phyloP scores from a whole-genome alignment of 1,140 invertebrate genomes.

The Brachionus sp. region DNA sequence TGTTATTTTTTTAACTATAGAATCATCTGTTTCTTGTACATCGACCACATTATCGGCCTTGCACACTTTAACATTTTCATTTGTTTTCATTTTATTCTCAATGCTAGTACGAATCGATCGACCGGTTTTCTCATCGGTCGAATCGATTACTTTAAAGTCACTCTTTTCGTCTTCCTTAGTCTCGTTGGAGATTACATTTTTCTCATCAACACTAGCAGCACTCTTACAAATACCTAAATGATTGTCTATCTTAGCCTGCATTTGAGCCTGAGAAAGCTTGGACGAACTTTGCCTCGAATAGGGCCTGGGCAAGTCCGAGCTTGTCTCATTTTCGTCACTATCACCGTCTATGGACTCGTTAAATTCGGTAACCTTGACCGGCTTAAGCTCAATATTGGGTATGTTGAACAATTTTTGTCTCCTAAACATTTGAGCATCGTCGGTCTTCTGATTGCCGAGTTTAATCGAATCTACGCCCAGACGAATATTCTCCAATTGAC shows the following conservation, averaged over 20 bases:
- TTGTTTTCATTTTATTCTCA: constrained; percentile 43
- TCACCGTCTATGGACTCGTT: constrained; percentile 31
- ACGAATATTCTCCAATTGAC: background rate
- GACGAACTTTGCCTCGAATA: background rate
- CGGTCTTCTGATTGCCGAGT: background rate
- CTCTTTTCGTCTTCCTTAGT: background rate
- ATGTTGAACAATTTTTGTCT: constrained; percentile 37
- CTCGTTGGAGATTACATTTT: background rate
- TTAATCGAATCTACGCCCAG: constrained; percentile 16
- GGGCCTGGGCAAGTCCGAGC: background rate
- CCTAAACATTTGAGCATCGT: background rate
- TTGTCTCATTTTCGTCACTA: constrained; percentile 2
- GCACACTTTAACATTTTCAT: constrained; percentile 38
- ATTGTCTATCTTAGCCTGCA: constrained; percentile 30
- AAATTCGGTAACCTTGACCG: constrained; percentile 34
- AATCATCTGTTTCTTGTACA: constrained; percentile 44
- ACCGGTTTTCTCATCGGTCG: constrained; percentile 33
- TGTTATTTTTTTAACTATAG: constrained; percentile 43
- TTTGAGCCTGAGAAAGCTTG: background rate
- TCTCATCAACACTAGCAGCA: background rate
- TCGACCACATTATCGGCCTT: constrained; percentile 37
- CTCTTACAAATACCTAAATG: background rate
- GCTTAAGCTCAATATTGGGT: constrained; percentile 32
- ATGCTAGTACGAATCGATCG: constrained; percentile 4
- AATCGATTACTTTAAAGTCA: constrained; percentile 34